A percentile compares a stretch with the other conserved stretches of the same genome.
Evolutionary conservation across 2,888 invertebrate genomes (phyloP).

Genomic region (Hanleya hanleyi): DNA sequence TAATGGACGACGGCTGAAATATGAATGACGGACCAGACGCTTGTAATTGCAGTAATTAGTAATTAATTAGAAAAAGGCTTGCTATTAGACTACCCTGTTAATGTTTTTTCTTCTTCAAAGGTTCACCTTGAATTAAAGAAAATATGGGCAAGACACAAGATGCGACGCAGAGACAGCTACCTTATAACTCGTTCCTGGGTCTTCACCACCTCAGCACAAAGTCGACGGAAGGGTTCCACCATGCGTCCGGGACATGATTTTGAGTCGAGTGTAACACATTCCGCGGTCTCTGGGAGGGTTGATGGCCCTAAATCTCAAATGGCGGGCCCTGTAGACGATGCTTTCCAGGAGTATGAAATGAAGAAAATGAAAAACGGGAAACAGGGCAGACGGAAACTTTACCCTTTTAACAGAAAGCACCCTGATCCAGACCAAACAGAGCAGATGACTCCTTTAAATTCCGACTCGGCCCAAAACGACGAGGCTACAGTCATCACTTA

Average conservation of each 20-base stretch:
- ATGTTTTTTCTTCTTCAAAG: constrained; percentile 14
- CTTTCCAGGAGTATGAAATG: background rate
- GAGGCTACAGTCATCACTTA: too few species aligned
- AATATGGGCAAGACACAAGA: constrained; percentile 38
- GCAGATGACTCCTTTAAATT: too few species aligned
- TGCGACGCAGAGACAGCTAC: constrained; percentile 35
- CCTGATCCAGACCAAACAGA: background rate
- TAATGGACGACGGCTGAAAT: too few species aligned
- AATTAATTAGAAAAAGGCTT: background rate
- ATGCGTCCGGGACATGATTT: background rate
- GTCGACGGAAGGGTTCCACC: background rate
- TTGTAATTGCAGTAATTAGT: too few species aligned
- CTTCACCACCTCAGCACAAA: constrained; percentile 6
- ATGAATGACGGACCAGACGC: too few species aligned
- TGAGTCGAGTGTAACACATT: background rate
- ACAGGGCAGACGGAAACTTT: background rate
- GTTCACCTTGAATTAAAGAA: constrained; percentile 41
- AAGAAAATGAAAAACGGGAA: background rate
- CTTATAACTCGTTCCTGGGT: constrained; percentile 38
- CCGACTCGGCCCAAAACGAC: too few species aligned
- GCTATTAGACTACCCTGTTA: background rate
- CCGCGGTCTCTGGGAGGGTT: background rate
- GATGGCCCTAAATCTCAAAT: background rate
- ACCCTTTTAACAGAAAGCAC: background rate
- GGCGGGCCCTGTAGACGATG: background rate